Conservation (phyloP, 2,113 vertebrate genomes). For the Opisthocomus hoazin region DNA sequence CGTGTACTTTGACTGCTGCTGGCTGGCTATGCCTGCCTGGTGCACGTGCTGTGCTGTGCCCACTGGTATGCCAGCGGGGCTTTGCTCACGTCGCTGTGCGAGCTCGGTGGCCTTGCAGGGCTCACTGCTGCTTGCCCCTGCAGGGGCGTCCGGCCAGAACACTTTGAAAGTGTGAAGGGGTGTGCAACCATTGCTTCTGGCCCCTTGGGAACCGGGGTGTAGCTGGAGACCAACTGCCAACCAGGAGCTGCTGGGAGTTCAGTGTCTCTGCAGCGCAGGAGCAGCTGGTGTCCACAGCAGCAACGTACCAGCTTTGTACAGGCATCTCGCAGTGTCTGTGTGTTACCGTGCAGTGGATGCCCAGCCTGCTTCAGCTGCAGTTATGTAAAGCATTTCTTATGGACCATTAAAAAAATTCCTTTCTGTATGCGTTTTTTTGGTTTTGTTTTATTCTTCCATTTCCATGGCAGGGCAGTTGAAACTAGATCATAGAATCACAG, state of each 20-base stretch:
- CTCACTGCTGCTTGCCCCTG: background rate
- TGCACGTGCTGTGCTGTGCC: accelerated
- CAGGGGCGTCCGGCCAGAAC: background rate
- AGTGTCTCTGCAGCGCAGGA: background rate
- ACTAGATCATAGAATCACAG: too few relatives aligned
- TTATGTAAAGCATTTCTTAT: background rate
- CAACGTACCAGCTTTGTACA: background rate
- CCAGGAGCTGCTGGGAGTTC: background rate
- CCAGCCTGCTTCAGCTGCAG: background rate
- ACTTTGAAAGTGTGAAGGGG: background rate
- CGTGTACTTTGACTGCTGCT: background rate
- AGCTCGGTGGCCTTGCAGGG: background rate
- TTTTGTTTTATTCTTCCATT: background rate
- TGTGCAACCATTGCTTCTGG: background rate
- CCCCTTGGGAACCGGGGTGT: background rate
- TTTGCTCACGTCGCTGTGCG: background rate
- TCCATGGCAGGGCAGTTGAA: too few relatives aligned
- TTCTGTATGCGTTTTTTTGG: background rate
- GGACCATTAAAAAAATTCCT: background rate
- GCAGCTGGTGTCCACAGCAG: background rate
- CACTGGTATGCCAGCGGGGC: background rate
- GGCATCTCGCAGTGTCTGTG: background rate
- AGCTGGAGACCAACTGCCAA: background rate
- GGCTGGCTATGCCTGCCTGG: background rate
- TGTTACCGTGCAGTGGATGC: background rate